phyloP scores from a whole-genome alignment of 2,797 vertebrate genomes.

The Myotis planiceps region DNA sequence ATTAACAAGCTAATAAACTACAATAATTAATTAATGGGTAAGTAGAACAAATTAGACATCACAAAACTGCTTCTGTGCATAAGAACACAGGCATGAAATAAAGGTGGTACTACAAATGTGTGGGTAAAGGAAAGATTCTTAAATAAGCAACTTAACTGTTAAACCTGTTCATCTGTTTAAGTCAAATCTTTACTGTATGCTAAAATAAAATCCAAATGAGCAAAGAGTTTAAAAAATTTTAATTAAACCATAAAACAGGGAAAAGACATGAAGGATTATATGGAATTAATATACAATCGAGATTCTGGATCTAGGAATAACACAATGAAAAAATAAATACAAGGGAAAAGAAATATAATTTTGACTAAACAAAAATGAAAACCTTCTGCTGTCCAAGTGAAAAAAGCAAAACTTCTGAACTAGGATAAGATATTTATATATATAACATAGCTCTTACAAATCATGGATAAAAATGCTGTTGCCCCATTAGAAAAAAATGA shows the following conservation, averaged over 20 bases:
- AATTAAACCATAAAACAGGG: neutral
- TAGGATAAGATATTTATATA: neutral
- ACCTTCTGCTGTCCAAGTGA: neutral
- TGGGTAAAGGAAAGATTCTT: neutral
- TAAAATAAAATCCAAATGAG: neutral
- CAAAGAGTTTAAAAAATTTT: neutral
- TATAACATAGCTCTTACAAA: neutral
- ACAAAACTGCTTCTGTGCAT: neutral
- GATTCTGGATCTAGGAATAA: neutral
- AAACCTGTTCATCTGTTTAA: neutral
- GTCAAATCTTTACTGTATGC: neutral
- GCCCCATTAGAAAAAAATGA: neutral
- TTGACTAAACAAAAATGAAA: neutral
- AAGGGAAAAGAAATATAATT: neutral
- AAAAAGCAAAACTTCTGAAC: neutral
- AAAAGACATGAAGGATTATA: neutral
- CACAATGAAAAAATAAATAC: neutral
- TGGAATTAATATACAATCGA: neutral
- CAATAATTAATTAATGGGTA: slow-evolving; percentile 53
- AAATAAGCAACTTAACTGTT: neutral
- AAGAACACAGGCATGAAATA: neutral
- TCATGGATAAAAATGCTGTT: neutral
- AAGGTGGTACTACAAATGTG: neutral
- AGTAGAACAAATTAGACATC: slow-evolving; percentile 17
- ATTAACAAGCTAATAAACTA: slow-evolving; percentile 58